Evolutionary conservation across 2,113 vertebrate species (phyloP).

Genomic region (Labeo catla): DNA sequence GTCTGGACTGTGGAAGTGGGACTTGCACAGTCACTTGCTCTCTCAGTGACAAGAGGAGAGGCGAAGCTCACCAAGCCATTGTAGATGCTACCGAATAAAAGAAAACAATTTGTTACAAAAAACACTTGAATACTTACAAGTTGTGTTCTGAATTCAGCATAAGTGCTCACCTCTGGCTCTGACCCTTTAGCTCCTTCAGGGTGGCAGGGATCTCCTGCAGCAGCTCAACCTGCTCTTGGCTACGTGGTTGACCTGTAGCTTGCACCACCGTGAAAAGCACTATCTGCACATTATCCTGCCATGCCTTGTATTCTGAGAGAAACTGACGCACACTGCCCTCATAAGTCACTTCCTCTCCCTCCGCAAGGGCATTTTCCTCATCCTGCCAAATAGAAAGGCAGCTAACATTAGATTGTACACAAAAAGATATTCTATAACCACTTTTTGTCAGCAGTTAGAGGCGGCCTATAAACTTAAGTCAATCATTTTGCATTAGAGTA

Average conservation of each 20-base stretch:
- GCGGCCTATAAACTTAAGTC: background rate
- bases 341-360: constrained; percentile 93
- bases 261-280: constrained; percentile 96
- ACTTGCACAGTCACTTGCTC: constrained; percentile 88
- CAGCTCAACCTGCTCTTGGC: constrained; percentile 91
- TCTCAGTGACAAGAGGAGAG: constrained; percentile 94
- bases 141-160: background rate
- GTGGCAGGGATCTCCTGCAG: constrained; percentile 95
- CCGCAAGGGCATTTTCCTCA: constrained; percentile 92
- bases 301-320: constrained; percentile 94
- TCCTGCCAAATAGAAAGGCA: constrained; percentile 77
- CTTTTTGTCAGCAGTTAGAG: background rate
- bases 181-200: constrained; percentile 91
- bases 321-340: constrained; percentile 96
- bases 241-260: constrained; percentile 91
- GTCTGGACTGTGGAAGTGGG: constrained; percentile 86
- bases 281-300: constrained; percentile 98
- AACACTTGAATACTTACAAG: background rate
- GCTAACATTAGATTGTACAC: background rate
- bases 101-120: background rate
- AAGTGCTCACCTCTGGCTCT: constrained; percentile 88
- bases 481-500: background rate
- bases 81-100: constrained; percentile 82
- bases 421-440: background rate
- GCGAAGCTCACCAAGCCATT: constrained; percentile 97